A percentile compares a stretch with the other conserved stretches of the same genome.
Evolutionary conservation across 2,797 vertebrate species (phyloP).

Genomic region (Erithacus rubecula): DNA sequence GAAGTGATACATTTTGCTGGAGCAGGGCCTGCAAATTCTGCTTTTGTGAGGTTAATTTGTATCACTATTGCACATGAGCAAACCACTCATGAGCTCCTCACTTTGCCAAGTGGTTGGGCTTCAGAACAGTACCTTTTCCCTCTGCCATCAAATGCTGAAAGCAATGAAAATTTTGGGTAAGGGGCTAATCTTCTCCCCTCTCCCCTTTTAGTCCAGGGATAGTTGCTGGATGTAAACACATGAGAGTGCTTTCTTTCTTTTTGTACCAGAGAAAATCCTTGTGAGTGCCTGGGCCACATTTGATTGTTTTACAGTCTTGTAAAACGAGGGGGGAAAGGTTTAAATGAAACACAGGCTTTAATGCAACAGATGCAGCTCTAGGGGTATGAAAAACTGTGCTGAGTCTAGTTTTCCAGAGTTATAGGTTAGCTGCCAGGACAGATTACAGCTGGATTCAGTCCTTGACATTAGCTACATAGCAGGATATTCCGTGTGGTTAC

Average conservation of each 20-base stretch:
- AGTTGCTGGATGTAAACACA: background rate
- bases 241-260: background rate
- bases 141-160: background rate
- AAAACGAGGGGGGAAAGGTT: background rate
- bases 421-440: background rate
- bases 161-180: background rate
- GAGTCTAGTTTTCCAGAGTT: background rate
- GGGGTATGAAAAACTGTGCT: background rate
- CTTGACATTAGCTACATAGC: background rate
- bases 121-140: background rate
- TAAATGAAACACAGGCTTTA: background rate
- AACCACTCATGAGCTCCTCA: background rate
- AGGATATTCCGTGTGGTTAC: background rate
- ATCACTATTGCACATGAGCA: background rate
- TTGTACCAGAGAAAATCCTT: background rate
- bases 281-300: background rate
- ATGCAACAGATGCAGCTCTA: background rate
- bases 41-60: background rate
- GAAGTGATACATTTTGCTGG: background rate
- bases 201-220: background rate
- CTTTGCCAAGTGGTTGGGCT: background rate
- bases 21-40: background rate
- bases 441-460: background rate
- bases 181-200: background rate
- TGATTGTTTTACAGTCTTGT: background rate